Conservation (phyloP, 92 coral and sea anemone genomes). For the Epizoanthus ramosus region DNA sequence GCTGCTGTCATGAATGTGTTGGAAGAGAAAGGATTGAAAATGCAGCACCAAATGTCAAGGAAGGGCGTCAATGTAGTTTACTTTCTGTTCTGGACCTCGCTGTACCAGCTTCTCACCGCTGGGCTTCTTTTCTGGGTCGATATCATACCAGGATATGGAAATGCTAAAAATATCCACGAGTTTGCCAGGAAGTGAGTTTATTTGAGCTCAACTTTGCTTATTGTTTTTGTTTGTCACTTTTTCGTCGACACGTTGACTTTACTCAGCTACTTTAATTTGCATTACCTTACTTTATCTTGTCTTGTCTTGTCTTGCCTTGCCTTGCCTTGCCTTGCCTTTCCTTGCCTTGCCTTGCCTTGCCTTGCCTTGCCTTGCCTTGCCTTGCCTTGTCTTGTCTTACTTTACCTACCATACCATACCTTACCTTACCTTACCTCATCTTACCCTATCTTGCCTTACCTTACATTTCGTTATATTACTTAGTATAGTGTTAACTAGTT, state of each 20-base stretch:
- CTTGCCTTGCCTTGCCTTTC: too few relatives aligned
- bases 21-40: constrained; percentile 79
- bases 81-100: constrained; percentile 87
- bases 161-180: constrained; percentile 64
- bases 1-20: constrained; percentile 82
- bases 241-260: too few relatives aligned
- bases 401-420: too few relatives aligned
- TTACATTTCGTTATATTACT: too few relatives aligned
- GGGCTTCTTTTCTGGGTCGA: constrained; percentile 81
- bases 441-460: too few relatives aligned
- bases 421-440: too few relatives aligned
- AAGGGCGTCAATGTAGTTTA: constrained; percentile 72
- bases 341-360: too few relatives aligned
- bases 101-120: constrained; percentile 72
- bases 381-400: too few relatives aligned
- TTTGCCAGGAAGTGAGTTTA: constrained; percentile 84
- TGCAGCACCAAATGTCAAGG: constrained; percentile 61
- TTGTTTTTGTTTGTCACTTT: background rate
- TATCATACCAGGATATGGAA: constrained; percentile 83
- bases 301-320: too few relatives aligned
- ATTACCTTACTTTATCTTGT: background rate
- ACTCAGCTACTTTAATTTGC: too few relatives aligned
- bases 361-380: too few relatives aligned
- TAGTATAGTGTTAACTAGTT: too few relatives aligned
- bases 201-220: background rate